Evolutionary conservation across 1,140 invertebrate genomes (phyloP), one percentile per base, ranked within the genome.

Genomic region (Vollenhovia emeryi): DNA sequence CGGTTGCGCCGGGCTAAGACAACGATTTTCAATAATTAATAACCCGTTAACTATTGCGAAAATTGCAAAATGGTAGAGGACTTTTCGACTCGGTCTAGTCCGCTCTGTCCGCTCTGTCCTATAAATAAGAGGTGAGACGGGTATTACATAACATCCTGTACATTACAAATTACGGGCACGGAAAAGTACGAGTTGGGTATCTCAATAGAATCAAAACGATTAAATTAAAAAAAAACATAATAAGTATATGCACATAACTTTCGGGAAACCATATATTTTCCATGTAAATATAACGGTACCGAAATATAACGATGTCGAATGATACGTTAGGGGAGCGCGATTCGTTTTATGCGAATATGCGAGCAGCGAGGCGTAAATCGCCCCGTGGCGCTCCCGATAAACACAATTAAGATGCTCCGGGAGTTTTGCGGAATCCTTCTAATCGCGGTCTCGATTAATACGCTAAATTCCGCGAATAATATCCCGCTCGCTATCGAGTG

Each of bases 301-400:
- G 33, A 33, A 71, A 73, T 18, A 33, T 15, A 71, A 82, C 36
- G 66, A 71, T 71, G 30, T 40, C 62, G 21, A 68, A 40, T 79
- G 15, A 80, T 69, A 74, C 50, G 27, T 30, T 50, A 5, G 43
- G 43, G n/a, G 30, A 71, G 5, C 40, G 43, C 33, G 73, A 73
- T 82, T 68, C 33, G 40, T n/a, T 79, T 82, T 71, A 82, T 57
- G 50, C 33, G 66, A 71, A 59, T 82, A 57, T 45, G 50, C 36
- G 36, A 36, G 64, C 50, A 71, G 13, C 50, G 76, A 82, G 66
- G 50, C 78, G 78, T 59, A 82, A 73, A 73, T 82, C 66, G 66
- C 36, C 66, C 64, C 78, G 40, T 57, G 33, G 66, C 78, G 75
- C 59, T 64, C 43, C 30, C 43, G 75, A 78, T 78, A 78, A 50